phyloP scores from a whole-genome alignment of 2,888 invertebrate species.

The Drosophila tripunctata region DNA sequence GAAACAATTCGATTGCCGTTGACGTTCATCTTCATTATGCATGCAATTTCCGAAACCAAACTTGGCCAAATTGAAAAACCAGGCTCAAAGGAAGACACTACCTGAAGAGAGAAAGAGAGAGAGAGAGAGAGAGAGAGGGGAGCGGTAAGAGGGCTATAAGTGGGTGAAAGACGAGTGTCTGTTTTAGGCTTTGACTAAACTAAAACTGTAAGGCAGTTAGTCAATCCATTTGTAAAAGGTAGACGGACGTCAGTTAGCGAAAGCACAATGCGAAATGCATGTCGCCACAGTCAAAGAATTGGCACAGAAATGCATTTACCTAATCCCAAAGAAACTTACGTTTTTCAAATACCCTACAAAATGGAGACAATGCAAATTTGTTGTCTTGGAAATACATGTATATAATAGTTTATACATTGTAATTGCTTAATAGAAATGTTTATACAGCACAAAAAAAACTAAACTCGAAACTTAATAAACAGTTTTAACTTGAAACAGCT shows the following conservation, averaged over 20 bases:
- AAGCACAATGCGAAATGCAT: slow-evolving; percentile 22
- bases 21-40: slow-evolving; percentile 65
- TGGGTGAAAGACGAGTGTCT: no score
- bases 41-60: slow-evolving; percentile 54
- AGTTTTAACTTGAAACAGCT: no score
- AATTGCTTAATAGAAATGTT: no score
- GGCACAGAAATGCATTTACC: slow-evolving; percentile 48
- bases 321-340: neutral
- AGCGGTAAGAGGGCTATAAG: neutral
- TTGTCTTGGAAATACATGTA: no score
- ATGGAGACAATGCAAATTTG: no score
- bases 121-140: neutral
- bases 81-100: slow-evolving; percentile 19
- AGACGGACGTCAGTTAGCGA: no score
- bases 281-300: slow-evolving; percentile 55
- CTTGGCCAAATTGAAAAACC: slow-evolving; percentile 59
- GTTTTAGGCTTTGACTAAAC: neutral
- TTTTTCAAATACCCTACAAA: slow-evolving; percentile 2
- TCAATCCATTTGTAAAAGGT: slow-evolving; percentile 32
- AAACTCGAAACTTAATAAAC: no score
- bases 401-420: no score
- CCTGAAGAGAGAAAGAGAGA: no score
- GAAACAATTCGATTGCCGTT: slow-evolving; percentile 64
- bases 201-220: slow-evolving; percentile 13
- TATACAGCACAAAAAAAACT: no score